A percentile compares a stretch with the other conserved stretches of the same genome.
Evolutionary conservation across 37 sponge, comb jelly and placozoan species (phyloP).

Genomic region (Theonella swinhoei): DNA sequence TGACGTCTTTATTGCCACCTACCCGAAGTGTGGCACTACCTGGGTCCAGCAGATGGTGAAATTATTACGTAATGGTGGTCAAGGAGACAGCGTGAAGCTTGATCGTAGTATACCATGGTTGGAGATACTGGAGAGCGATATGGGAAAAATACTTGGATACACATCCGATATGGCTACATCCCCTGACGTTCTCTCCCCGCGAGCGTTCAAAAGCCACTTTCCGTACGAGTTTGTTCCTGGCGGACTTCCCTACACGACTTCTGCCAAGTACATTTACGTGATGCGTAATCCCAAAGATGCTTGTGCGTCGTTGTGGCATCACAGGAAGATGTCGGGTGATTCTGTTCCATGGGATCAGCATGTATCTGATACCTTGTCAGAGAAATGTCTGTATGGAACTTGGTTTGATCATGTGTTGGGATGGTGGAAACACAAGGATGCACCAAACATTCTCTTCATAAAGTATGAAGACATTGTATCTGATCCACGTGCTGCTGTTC

Average conservation of each 20-base stretch:
- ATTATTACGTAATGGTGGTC: conserved; percentile 12
- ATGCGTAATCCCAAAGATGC: conserved; percentile 50
- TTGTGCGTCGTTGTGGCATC: conserved; percentile 8
- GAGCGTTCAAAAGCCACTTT: conserved; percentile 24
- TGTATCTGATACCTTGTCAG: no score
- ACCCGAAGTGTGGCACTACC: conserved; percentile 44
- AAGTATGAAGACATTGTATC: conserved; percentile 60
- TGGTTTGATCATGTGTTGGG: conserved; percentile 41
- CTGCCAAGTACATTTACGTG: conserved; percentile 38
- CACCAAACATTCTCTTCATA: conserved; percentile 37
- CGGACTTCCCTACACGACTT: conserved; percentile 16
- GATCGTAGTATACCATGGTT: conserved; percentile 7
- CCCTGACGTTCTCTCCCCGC: neutral
- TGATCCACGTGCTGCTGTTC: no score
- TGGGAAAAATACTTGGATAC: neutral
- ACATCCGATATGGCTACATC: neutral
- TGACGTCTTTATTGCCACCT: conserved; percentile 52
- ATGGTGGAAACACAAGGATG: conserved; percentile 45
- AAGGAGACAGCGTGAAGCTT: neutral
- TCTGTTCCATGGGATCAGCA: neutral
- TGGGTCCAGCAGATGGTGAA: conserved; percentile 54
- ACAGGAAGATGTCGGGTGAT: neutral
- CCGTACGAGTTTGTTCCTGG: conserved; percentile 21
- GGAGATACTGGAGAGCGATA: conserved; percentile 2
- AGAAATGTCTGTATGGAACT: neutral